These are phyloP conservation scores for Tauraco hartlaubi DNA, from an alignment of 2,797 vertebrate species.

Conservation along the genomic window DNA sequence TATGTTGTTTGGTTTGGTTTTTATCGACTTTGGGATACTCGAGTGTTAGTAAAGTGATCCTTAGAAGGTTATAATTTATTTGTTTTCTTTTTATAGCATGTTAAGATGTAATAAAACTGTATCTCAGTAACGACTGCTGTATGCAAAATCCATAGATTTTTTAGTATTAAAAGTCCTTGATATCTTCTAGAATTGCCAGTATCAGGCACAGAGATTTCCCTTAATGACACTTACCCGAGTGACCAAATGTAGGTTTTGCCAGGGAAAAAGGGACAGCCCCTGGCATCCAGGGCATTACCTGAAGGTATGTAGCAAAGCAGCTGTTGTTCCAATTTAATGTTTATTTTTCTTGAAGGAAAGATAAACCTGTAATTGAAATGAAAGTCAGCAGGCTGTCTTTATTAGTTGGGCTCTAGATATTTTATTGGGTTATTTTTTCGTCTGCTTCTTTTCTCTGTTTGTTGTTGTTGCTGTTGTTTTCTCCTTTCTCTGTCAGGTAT, in stretches of 20 bases:
- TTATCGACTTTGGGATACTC: not conserved
- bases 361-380: not conserved
- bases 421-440: not conserved
- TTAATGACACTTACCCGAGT: not conserved
- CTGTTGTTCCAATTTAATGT: not conserved
- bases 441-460: not conserved
- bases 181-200: not conserved
- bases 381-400: not conserved
- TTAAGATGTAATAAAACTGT: not conserved
- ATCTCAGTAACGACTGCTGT: not conserved
- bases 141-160: not conserved
- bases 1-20: not conserved
- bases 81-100: not conserved
- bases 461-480: not conserved
- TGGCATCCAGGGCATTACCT: not conserved
- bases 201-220: not conserved
- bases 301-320: not conserved
- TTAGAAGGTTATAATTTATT: not conserved
- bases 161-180: not conserved
- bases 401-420: not conserved
- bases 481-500: not conserved
- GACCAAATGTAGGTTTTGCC: rapidly evolving
- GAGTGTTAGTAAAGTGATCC: not conserved
- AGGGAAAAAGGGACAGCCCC: not conserved
- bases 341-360: slow-evolving; percentile 13